Evolutionary conservation across 2,113 vertebrate genomes (phyloP), one percentile per base, ranked within the genome.

Genomic region (Aix galericulata): DNA sequence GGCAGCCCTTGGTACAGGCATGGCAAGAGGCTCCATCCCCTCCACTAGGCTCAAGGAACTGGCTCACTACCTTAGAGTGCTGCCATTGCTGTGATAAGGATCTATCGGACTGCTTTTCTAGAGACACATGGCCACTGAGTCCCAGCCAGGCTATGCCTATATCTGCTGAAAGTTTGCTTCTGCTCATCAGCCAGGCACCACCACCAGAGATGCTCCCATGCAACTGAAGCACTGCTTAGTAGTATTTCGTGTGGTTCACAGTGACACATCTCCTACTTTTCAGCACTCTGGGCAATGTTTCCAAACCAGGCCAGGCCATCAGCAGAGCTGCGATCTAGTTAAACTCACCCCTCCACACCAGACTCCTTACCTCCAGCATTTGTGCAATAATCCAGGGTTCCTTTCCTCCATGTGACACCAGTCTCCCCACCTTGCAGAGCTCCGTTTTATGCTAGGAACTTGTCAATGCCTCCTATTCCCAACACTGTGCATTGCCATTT

Each of bases 61-160:
- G 0, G 25, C 14, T 73, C 1, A 0, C 5, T 77, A 21, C 17
- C 75, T 36, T 13, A 50, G 25, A 79, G 10, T n/a, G 36, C 14
- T 62, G 2, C 16, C 46, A 29, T 15, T 13, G 1, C 29, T 50
- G 17, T 27, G 58, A 44, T 36, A 34, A 82, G 52, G 25, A 42
- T 22, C 72, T 63, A 46, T 3, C 50, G 31, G 32, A 7, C 6
- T 59, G 22, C 38, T 82, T 68, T 69, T 31, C 69, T 66, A 34
- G 20, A 34, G 83, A 26, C 36, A 59, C 1, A 1, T 0, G 2
- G 59, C 31, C 0, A 0, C 20, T 0, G 0, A 86, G 86, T 84
- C 60, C 52, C 26, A 78, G 6, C 8, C 66, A 85, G 34, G 7
- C 0, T 2, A 32, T 67, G 22, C 53, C 53, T 46, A 34, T 0